These are phyloP conservation scores for Lasiurus cinereus DNA, from an alignment of 2,113 vertebrate species.

Conservation along the genomic window DNA sequence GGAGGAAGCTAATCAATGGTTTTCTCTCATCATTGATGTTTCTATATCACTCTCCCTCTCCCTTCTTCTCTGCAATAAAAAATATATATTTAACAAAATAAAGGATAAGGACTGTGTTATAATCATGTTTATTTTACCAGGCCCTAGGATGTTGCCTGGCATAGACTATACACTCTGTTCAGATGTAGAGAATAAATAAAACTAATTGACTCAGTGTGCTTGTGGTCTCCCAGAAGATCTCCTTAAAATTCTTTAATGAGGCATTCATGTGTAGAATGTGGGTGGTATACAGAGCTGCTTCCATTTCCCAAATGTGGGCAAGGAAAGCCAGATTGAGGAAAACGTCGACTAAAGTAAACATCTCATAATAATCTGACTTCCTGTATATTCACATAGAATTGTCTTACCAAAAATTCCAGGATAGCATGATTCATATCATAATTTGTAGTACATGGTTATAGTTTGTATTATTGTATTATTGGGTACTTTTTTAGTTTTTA, in stretches of 20 bases:
- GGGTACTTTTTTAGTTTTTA: not conserved
- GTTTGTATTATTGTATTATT: not conserved
- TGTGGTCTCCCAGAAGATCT: constrained; percentile 38
- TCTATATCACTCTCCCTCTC: too few species aligned
- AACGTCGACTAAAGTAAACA: constrained; percentile 28
- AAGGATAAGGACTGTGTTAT: not conserved
- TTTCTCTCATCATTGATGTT: too few species aligned
- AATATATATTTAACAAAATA: too few species aligned
- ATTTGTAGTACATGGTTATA: not conserved
- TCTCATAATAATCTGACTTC: not conserved
- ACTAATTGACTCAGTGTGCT: not conserved
- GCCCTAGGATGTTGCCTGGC: not conserved
- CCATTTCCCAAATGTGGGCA: constrained; percentile 6
- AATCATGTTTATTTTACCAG: not conserved
- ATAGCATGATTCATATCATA: not conserved
- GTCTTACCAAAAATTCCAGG: not conserved
- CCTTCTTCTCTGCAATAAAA: too few species aligned
- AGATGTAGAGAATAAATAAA: constrained; percentile 12
- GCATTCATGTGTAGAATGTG: not conserved
- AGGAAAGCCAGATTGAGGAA: not conserved
- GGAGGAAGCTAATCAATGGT: too few species aligned
- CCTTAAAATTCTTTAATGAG: constrained; percentile 61
- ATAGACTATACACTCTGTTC: not conserved
- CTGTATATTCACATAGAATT: not conserved
- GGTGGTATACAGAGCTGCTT: not conserved